Evolutionary conservation across 2,888 invertebrate species (phyloP).

Genomic region (Cecidostiba fungosa): DNA sequence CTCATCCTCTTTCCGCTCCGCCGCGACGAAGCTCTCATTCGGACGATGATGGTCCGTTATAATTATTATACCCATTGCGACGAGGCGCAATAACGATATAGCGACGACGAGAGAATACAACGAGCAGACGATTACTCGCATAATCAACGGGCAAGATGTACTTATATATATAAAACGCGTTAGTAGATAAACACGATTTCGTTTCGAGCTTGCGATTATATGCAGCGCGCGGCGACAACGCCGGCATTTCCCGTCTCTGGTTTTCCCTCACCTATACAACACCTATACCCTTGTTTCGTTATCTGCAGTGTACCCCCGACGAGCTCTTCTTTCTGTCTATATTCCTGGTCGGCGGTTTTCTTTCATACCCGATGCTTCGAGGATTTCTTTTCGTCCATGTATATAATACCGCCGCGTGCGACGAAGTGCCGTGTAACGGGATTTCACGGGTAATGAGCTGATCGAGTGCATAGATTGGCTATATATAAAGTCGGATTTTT

Average conservation of each 20-base stretch:
- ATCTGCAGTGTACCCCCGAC: constrained; percentile 10
- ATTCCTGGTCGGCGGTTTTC: constrained; percentile 40
- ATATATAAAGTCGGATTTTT: no score
- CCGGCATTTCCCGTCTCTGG: constrained; percentile 19
- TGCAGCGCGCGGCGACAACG: neutral
- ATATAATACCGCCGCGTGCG: neutral
- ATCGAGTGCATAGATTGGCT: no score
- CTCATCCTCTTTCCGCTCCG: neutral
- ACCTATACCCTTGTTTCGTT: constrained; percentile 15
- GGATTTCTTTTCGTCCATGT: no score
- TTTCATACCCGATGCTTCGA: neutral
- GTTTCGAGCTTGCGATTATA: constrained; percentile 5
- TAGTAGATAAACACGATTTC: constrained; percentile 5
- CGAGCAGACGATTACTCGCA: constrained; percentile 43
- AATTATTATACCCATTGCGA: constrained; percentile 19
- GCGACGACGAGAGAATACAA: constrained; percentile 7
- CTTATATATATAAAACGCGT: constrained; percentile 48
- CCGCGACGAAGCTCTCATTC: constrained; percentile 34
- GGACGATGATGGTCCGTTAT: constrained; percentile 52
- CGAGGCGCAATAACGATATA: neutral
- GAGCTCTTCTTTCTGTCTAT: neutral
- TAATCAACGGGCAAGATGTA: constrained; percentile 61
- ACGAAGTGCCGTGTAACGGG: neutral
- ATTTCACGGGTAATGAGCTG: neutral
- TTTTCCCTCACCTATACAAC: constrained; percentile 11